Evolutionary conservation across 2,888 invertebrate genomes (phyloP).

Genomic region (Anticlea derivata): DNA sequence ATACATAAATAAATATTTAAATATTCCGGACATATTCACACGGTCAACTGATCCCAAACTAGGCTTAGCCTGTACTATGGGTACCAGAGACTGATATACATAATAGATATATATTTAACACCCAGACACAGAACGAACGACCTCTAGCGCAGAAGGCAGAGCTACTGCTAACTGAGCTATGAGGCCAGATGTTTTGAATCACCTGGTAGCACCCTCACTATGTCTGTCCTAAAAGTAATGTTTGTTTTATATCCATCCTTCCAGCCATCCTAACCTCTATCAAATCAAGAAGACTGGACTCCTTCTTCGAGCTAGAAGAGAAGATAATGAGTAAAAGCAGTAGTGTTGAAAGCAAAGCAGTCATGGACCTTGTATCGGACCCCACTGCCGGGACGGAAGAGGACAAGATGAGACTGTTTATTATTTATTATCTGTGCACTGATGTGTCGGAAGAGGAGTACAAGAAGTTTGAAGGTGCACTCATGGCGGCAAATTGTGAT

Average conservation of each 20-base stretch:
- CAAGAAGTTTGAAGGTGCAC: conserved; percentile 91
- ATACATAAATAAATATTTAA: too few relatives aligned
- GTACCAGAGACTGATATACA: too few relatives aligned
- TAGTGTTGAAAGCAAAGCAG: conserved; percentile 88
- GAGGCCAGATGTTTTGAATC: too few relatives aligned
- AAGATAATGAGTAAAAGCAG: conserved; percentile 96
- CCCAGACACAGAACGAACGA: too few relatives aligned
- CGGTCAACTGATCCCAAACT: too few relatives aligned
- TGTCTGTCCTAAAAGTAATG: too few relatives aligned
- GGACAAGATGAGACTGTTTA: conserved; percentile 96
- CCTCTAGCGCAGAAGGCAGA: too few relatives aligned
- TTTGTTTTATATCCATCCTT: conserved; percentile 25
- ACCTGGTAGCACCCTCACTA: too few relatives aligned
- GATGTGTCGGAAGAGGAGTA: conserved; percentile 92
- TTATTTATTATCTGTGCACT: conserved; percentile 95
- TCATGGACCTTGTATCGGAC: conserved; percentile 95
- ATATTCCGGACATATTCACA: too few relatives aligned
- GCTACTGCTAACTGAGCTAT: too few relatives aligned
- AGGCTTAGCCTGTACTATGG: too few relatives aligned
- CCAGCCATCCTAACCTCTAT: conserved; percentile 91
- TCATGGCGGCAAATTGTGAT: conserved; percentile 93
- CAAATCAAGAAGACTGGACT: conserved; percentile 95
- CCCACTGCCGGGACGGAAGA: conserved; percentile 93
- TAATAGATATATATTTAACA: too few relatives aligned
- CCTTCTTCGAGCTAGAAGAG: conserved; percentile 98